Evolutionary conservation across 2,113 vertebrate species (phyloP).

Genomic region (Hiodon tergisus): DNA sequence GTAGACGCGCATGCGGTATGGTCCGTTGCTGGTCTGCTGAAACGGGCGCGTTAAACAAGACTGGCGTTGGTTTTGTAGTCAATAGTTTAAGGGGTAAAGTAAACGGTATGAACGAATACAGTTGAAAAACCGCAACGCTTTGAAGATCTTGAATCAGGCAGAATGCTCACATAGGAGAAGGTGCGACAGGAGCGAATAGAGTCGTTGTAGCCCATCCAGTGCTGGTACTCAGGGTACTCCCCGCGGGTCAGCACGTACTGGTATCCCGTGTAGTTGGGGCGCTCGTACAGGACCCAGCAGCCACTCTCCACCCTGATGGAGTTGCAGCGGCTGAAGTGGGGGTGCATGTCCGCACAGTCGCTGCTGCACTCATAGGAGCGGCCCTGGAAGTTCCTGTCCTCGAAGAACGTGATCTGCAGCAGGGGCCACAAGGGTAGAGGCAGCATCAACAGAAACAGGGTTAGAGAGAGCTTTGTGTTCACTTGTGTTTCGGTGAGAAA

Average conservation of each 20-base stretch:
- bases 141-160: no score
- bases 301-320: slow-evolving; percentile 44
- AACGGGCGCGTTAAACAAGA: background rate
- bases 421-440: background rate
- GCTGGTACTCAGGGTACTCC: slow-evolving; percentile 49
- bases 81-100: no score
- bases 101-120: no score
- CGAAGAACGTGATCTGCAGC: slow-evolving; percentile 46
- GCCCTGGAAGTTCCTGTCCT: slow-evolving; percentile 51
- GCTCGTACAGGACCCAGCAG: slow-evolving; percentile 50
- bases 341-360: slow-evolving; percentile 47
- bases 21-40: slow-evolving; percentile 49
- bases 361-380: slow-evolving; percentile 46
- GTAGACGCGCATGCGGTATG: slow-evolving; percentile 54
- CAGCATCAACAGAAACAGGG: background rate
- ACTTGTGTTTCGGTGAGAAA: no score
- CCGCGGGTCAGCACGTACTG: slow-evolving; percentile 48
- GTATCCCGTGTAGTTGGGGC: slow-evolving; percentile 45
- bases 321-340: slow-evolving; percentile 46
- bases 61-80: no score
- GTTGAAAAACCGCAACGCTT: no score
- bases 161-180: slow-evolving; percentile 51
- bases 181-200: slow-evolving; percentile 42
- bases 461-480: background rate
- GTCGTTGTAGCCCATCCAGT: slow-evolving; percentile 49